Evolutionary conservation across 2,888 invertebrate genomes (phyloP).

Genomic region (Phanerotoma sp.): DNA sequence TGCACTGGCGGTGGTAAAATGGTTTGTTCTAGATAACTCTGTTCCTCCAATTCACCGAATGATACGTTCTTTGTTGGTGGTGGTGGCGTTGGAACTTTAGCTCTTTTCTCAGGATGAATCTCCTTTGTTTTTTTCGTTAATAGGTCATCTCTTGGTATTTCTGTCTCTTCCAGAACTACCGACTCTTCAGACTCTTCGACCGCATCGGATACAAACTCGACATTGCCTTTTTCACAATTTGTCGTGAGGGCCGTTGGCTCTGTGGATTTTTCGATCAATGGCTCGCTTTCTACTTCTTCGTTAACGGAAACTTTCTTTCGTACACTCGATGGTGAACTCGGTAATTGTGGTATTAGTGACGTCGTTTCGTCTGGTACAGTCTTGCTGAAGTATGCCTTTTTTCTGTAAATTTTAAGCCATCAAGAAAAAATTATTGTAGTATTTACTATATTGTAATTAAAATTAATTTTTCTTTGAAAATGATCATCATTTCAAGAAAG

Average conservation of each 20-base stretch:
- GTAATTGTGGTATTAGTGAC: constrained; percentile 35
- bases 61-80: constrained; percentile 53
- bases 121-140: constrained; percentile 14
- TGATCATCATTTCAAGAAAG: no score
- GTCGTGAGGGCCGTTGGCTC: constrained; percentile 20
- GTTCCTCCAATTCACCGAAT: constrained; percentile 52
- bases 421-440: no score
- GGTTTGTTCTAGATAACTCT: constrained; percentile 49
- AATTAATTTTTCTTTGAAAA: no score
- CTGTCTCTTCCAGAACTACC: constrained; percentile 46
- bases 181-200: constrained; percentile 48
- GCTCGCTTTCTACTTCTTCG: constrained; percentile 36
- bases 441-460: no score
- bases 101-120: constrained; percentile 32
- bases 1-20: constrained; percentile 53
- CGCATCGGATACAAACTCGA: constrained; percentile 47
- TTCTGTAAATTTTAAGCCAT: constrained; percentile 45
- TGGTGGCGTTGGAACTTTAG: constrained; percentile 53
- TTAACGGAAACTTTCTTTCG: neutral
- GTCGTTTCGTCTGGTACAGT: constrained; percentile 44
- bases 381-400: constrained; percentile 49
- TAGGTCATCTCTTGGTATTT: constrained; percentile 40
- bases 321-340: constrained; percentile 5
- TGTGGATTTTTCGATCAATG: constrained; percentile 39
- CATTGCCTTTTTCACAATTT: constrained; percentile 40